These are phyloP conservation scores for Aurelia aurita DNA, from an alignment of 30 jellyfish, hydroid and myxozoan genomes.

Conservation along the genomic window DNA sequence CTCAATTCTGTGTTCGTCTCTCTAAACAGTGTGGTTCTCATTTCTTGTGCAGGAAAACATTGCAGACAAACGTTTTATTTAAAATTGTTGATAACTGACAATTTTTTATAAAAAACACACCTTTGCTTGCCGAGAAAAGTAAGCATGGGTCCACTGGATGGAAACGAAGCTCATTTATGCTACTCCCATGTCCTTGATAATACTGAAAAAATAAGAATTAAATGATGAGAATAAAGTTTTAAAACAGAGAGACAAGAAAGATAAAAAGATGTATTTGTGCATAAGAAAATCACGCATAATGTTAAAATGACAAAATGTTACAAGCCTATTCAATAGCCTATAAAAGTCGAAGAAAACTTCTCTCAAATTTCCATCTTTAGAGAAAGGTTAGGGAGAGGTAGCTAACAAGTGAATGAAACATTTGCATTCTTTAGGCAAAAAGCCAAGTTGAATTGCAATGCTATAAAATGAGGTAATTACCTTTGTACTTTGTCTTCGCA, in stretches of 20 bases:
- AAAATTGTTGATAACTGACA: no score
- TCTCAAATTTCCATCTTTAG: no score
- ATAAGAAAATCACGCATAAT: no score
- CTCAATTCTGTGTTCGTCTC: no score
- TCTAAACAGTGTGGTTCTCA: no score
- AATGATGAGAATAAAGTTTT: background rate
- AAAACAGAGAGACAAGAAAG: background rate
- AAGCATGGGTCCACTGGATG: constrained; percentile 87
- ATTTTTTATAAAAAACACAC: constrained; percentile 27
- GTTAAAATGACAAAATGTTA: no score
- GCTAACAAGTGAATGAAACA: no score
- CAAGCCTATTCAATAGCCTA: no score
- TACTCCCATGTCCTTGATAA: constrained; percentile 98
- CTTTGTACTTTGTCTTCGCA: constrained; percentile 48
- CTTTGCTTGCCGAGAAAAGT: constrained; percentile 91
- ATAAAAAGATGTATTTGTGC: background rate
- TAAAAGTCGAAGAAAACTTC: no score
- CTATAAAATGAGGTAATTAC: background rate
- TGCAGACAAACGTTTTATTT: no score
- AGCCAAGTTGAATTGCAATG: background rate
- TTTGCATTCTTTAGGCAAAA: background rate
- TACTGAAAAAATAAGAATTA: constrained; percentile 24
- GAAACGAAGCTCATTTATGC: constrained; percentile 87
- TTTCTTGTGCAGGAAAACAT: no score
- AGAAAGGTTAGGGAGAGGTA: no score